A percentile compares a stretch with the other conserved stretches of the same genome.
Evolutionary conservation across 2,113 vertebrate genomes (phyloP).

Genomic region (Dunckerocampus dactyliophorus): DNA sequence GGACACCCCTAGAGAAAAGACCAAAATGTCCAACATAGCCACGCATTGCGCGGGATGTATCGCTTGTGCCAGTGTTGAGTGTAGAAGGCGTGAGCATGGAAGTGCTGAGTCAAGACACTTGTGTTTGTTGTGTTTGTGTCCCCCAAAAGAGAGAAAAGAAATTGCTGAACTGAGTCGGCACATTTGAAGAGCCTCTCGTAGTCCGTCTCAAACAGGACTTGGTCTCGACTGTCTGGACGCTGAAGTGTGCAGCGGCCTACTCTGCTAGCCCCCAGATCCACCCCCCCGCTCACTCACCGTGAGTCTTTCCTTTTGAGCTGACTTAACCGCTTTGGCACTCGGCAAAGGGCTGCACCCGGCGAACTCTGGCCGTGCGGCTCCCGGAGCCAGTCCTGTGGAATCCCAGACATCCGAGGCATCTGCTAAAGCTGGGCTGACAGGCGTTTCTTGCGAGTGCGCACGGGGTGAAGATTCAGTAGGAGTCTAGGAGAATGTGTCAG

Average conservation of each 20-base stretch:
- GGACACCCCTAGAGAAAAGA: no score
- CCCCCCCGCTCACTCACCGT: background rate
- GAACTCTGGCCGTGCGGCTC: conserved; percentile 54
- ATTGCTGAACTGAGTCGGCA: background rate
- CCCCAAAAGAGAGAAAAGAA: background rate
- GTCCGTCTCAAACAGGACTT: background rate
- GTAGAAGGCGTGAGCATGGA: no score
- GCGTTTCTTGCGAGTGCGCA: conserved; percentile 37
- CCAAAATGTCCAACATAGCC: no score
- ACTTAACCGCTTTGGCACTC: conserved; percentile 65
- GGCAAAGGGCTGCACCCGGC: conserved; percentile 57
- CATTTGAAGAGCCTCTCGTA: background rate
- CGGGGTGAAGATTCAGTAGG: no score
- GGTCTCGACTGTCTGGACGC: conserved; percentile 13
- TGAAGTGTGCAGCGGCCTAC: conserved; percentile 18
- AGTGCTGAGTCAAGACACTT: no score
- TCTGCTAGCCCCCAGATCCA: conserved; percentile 13
- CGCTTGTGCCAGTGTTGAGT: no score
- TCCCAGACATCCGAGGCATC: conserved; percentile 74
- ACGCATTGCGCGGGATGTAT: no score
- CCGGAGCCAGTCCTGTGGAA: conserved; percentile 69
- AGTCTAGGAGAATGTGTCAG: no score
- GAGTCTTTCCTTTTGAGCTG: conserved; percentile 51
- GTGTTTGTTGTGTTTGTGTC: no score
- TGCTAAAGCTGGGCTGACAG: conserved; percentile 60